Percentiles rank a stretch among this genome's conserved stretches.
These are phyloP conservation scores for Pycnonotus jocosus DNA, from an alignment of 2,113 vertebrate species.

Conservation along the genomic window DNA sequence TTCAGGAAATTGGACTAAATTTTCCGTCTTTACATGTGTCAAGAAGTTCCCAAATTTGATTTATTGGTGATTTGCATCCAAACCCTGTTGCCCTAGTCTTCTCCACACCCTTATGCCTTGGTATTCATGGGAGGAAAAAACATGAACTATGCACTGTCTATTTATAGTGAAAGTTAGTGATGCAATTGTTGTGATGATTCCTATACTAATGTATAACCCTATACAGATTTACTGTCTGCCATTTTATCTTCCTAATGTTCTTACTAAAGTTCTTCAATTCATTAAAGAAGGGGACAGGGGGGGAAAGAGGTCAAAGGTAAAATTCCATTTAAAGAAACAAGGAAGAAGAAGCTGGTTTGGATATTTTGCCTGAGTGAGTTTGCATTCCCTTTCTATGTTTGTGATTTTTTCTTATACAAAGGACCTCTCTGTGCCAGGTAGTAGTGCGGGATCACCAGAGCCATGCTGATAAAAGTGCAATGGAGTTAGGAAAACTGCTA, in stretches of 20 bases:
- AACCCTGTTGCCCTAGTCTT: background rate
- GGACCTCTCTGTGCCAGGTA: background rate
- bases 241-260: background rate
- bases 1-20: background rate
- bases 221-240: background rate
- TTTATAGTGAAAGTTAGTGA: background rate
- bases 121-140: background rate
- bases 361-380: background rate
- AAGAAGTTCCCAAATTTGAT: background rate
- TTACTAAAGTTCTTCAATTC: background rate
- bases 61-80: background rate
- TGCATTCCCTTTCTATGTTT: background rate
- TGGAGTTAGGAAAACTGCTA: background rate
- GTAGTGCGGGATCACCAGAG: background rate
- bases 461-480: background rate
- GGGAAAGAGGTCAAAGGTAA: background rate
- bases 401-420: background rate
- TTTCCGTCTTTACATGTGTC: background rate
- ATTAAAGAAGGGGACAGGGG: fast-evolving
- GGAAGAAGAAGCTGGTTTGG: background rate
- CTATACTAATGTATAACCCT: background rate
- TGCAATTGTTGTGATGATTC: background rate
- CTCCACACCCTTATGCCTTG: background rate
- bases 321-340: background rate
- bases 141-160: background rate